Conservation (phyloP, 2,113 vertebrate genomes). For the Neolamprologus fasciatus region DNA sequence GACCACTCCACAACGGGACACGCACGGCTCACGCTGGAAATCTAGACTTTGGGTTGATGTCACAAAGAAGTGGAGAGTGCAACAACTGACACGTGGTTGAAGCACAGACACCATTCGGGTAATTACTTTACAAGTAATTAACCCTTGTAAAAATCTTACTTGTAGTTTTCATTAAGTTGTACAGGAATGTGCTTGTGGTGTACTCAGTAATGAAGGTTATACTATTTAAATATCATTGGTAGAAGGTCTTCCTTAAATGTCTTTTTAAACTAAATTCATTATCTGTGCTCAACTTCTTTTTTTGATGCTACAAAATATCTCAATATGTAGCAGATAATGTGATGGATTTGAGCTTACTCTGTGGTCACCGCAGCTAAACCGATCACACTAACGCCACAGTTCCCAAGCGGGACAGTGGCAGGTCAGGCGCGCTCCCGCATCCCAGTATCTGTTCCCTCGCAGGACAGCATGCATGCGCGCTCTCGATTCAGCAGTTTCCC, state of each 20-base stretch:
- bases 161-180: neutral
- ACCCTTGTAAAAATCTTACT: neutral
- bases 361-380: neutral
- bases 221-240: neutral
- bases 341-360: neutral
- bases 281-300: neutral
- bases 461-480: conserved; percentile 31
- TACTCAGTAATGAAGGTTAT: neutral
- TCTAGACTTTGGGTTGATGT: neutral
- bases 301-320: neutral
- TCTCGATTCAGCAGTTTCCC: conserved; percentile 54
- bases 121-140: neutral
- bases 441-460: neutral
- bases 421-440: conserved; percentile 17
- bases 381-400: neutral
- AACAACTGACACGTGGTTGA: neutral
- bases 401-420: neutral
- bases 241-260: neutral
- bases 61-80: neutral
- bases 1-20: neutral
- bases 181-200: neutral
- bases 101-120: neutral
- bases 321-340: neutral
- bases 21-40: neutral
- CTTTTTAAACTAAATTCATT: neutral